phyloP scores from a whole-genome alignment of 2,113 vertebrate genomes.

The Notiomystis cincta region DNA sequence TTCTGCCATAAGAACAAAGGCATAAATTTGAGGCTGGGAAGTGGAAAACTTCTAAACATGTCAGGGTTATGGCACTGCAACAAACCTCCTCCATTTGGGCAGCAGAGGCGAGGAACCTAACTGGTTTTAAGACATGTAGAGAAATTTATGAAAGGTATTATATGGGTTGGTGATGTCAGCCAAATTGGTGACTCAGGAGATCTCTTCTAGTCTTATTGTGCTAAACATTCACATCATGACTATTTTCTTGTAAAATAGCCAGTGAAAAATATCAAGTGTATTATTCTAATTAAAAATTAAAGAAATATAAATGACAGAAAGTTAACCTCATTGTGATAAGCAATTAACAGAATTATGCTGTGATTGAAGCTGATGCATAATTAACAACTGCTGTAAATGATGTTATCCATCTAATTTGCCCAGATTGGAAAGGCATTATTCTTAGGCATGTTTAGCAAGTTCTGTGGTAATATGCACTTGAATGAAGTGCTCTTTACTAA shows the following conservation, averaged over 20 bases:
- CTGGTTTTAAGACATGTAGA: background rate
- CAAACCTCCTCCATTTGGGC: background rate
- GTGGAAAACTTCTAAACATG: background rate
- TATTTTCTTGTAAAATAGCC: background rate
- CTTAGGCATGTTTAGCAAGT: constrained; percentile 23
- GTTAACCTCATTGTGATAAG: background rate
- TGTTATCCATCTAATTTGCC: constrained; percentile 15
- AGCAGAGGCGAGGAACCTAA: background rate
- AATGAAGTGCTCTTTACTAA: constrained; percentile 52
- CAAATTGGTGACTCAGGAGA: background rate
- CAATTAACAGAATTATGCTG: constrained; percentile 18
- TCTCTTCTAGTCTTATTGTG: background rate
- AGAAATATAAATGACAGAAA: background rate
- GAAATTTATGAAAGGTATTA: background rate
- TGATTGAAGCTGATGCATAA: constrained; percentile 14
- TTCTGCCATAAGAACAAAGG: background rate
- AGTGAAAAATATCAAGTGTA: background rate
- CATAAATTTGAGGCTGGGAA: background rate
- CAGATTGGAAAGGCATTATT: background rate
- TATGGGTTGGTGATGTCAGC: background rate
- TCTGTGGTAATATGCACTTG: constrained; percentile 10
- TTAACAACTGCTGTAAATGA: constrained; percentile 1
- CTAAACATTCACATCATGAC: background rate
- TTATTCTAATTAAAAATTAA: constrained; percentile 25
- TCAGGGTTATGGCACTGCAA: background rate